Percentiles rank a stretch among this genome's conserved stretches.
These are phyloP conservation scores for Dexiosoma caninum DNA, from an alignment of 2,888 invertebrate genomes.

Conservation along the genomic window DNA sequence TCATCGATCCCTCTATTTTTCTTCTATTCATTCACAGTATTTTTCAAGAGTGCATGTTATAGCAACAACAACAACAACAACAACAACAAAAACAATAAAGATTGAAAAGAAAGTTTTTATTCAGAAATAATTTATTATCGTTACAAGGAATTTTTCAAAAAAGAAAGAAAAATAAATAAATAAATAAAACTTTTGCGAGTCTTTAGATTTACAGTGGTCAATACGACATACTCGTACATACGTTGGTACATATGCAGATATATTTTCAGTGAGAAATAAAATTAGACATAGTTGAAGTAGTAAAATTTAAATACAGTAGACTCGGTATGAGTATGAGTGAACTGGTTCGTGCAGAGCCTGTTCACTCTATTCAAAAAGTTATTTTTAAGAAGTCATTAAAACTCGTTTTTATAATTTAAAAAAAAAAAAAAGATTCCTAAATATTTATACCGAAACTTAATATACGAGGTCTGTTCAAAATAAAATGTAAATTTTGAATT, in stretches of 20 bases:
- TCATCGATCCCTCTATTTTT: neutral
- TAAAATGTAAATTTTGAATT: too few species aligned
- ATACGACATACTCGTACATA: neutral
- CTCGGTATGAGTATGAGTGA: too few species aligned
- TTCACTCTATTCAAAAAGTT: too few species aligned
- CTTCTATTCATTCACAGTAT: neutral
- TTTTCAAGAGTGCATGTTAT: neutral
- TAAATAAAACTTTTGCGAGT: conserved; percentile 38
- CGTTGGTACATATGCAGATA: neutral
- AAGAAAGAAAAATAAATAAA: too few species aligned
- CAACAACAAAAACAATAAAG: neutral
- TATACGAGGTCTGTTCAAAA: too few species aligned
- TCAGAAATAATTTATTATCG: conserved; percentile 59
- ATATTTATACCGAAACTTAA: too few species aligned
- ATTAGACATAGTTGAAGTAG: too few species aligned
- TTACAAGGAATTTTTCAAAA: conserved; percentile 41
- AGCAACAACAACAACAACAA: neutral
- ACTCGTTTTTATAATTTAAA: too few species aligned
- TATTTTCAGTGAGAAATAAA: neutral
- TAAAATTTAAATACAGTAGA: too few species aligned
- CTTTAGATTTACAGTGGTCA: conserved; percentile 44
- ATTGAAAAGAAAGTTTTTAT: conserved; percentile 26
- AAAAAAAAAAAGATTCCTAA: too few species aligned
- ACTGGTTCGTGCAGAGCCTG: too few species aligned
- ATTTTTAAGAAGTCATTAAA: too few species aligned